phyloP scores from a whole-genome alignment of 2,113 vertebrate species.

The Phycodurus eques region DNA sequence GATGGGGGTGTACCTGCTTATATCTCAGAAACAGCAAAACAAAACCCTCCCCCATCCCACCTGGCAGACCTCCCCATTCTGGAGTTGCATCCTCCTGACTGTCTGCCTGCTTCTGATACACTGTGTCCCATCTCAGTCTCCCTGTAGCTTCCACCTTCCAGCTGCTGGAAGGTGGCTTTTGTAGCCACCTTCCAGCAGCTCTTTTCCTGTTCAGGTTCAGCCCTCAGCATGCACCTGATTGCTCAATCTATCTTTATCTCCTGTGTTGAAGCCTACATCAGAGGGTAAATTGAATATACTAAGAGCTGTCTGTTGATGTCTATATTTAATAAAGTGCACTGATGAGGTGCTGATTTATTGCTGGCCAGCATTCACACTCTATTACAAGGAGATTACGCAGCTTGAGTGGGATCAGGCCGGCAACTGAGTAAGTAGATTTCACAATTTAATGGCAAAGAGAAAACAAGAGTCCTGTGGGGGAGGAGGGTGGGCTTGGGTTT shows the following conservation, averaged over 20 bases:
- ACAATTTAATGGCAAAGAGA: constrained; percentile 78
- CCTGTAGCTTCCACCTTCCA: constrained; percentile 40
- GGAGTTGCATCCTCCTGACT: constrained; percentile 33
- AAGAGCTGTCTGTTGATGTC: constrained; percentile 81
- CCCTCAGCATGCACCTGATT: constrained; percentile 74
- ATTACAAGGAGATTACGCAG: constrained; percentile 80
- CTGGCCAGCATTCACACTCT: constrained; percentile 78
- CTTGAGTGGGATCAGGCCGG: constrained; percentile 73
- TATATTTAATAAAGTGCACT: constrained; percentile 82
- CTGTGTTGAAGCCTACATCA: constrained; percentile 74
- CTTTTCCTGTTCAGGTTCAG: constrained; percentile 46
- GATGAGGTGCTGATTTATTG: constrained; percentile 82
- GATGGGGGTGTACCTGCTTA: constrained; percentile 24
- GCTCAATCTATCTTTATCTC: constrained; percentile 80
- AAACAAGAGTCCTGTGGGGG: constrained; percentile 64
- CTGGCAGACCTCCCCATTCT: constrained; percentile 42
- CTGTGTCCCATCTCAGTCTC: constrained; percentile 58
- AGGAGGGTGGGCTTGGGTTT: constrained; percentile 47
- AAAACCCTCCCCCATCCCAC: constrained; percentile 43
- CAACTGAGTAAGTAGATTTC: constrained; percentile 80
- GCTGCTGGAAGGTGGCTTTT: no score
- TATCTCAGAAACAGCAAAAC: constrained; percentile 34
- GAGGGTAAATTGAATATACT: constrained; percentile 82
- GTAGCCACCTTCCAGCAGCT: constrained; percentile 37
- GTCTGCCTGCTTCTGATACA: constrained; percentile 44